Base-by-base conservation (phyloP, 1,140 invertebrate species). In the Drosophila pruinosa region DNA sequence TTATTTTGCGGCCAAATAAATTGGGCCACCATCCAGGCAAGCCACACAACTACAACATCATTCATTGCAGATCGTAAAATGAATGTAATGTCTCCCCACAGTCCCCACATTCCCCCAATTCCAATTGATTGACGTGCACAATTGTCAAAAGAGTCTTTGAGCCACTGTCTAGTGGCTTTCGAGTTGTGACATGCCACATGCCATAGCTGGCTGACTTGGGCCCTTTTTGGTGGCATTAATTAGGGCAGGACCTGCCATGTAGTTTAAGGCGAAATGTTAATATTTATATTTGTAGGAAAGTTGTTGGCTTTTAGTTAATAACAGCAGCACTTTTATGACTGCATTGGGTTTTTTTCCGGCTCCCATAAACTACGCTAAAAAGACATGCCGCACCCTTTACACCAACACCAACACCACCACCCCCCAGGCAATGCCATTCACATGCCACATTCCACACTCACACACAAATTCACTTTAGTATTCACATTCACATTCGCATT, bases 111-210 rank as follows among this genome's bases (percentile, higher is more conserved):
- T 26, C 24, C 31, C 14, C 47, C n/a, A n/a, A 50, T n/a, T 68
- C 26, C 15, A 21, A 50, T 15, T 68, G 64, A 68, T 68, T 68
- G 64, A 45, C 64, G 47, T 24, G 8, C 17, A 22, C 38, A 53
- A 62, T 62, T 69, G 65, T 62, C 65, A 62, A 61, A 62, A 21
- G 8, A n/a, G n/a, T n/a, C n/a, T n/a, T n/a, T n/a, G n/a, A n/a
- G n/a, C n/a, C n/a, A n/a, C n/a, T n/a, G n/a, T n/a, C n/a, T n/a
- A n/a, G n/a, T n/a, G n/a, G n/a, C n/a, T n/a, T n/a, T n/a, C 14
- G 43, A 24, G 22, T 56, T 64, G 52, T 56, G 47, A 63, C 34
- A 38, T 41, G 14, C 17, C 52, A 38, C 3, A 50, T 68, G 34
- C 48, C 45, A 21, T 48, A 52, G 48, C 43, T 19, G 15, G 38